phyloP scores from a whole-genome alignment of 2,797 vertebrate genomes.

The Alfaro cultratus region DNA sequence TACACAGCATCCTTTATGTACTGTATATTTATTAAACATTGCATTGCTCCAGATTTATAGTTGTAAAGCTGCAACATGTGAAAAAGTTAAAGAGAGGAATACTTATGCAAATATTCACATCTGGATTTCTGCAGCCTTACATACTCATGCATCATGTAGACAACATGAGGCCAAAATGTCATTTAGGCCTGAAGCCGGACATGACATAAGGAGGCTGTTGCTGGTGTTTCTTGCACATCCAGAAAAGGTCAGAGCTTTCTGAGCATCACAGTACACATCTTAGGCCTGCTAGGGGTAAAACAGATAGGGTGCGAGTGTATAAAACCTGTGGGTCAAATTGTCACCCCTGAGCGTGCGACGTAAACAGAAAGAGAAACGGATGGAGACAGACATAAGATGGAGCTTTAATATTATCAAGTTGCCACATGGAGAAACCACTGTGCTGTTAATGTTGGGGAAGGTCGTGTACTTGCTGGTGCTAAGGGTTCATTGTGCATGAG shows the following conservation, averaged over 20 bases:
- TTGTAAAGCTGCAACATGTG: not conserved
- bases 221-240: slow-evolving; percentile 53
- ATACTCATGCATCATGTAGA: slow-evolving; percentile 18
- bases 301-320: slow-evolving; percentile 49
- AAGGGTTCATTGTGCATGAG: slow-evolving; percentile 60
- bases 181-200: slow-evolving; percentile 42
- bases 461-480: slow-evolving; percentile 62
- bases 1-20: not conserved
- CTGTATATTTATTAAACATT: too few relatives aligned
- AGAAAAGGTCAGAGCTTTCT: slow-evolving; percentile 64
- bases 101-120: not conserved
- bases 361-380: slow-evolving; percentile 21
- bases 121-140: slow-evolving; percentile 1
- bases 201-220: slow-evolving; percentile 32
- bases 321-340: slow-evolving; percentile 55
- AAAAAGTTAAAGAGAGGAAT: not conserved
- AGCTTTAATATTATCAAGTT: slow-evolving; percentile 66
- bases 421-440: slow-evolving; percentile 61
- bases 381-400: slow-evolving; percentile 27
- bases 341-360: slow-evolving; percentile 47
- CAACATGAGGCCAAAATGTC: slow-evolving; percentile 32
- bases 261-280: slow-evolving; percentile 43
- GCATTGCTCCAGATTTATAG: not conserved
- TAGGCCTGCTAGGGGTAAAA: slow-evolving; percentile 39
- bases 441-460: slow-evolving; percentile 65